Conservation (phyloP, 2,888 invertebrate species). For the Pollenia griseotomentosa region DNA sequence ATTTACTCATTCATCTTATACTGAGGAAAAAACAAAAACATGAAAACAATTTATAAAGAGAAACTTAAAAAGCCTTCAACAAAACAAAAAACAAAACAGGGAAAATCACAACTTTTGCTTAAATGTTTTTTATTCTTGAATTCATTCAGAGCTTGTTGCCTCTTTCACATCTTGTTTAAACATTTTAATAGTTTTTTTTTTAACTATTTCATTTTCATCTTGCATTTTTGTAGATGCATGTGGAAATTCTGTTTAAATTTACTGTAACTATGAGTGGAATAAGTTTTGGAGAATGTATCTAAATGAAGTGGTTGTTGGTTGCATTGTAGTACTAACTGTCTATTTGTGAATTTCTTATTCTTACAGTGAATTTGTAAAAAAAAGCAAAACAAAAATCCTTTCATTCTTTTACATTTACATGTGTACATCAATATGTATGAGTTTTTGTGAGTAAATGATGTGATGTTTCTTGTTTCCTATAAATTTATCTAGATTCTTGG, state of each 20-base stretch:
- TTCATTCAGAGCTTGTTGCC: slow-evolving; percentile 25
- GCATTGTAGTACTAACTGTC: background rate
- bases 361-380: slow-evolving; percentile 6
- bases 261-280: background rate
- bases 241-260: slow-evolving; percentile 32
- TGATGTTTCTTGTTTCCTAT: background rate
- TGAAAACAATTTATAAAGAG: background rate
- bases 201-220: background rate
- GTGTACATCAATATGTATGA: background rate
- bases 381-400: background rate
- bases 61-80: slow-evolving; percentile 39
- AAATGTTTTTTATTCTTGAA: slow-evolving; percentile 17
- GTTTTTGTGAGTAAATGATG: slow-evolving; percentile 13
- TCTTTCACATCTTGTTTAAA: slow-evolving; percentile 1
- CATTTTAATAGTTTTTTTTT: slow-evolving; percentile 1
- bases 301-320: background rate
- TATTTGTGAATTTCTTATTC: slow-evolving; percentile 34
- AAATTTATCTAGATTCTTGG: slow-evolving; percentile 10
- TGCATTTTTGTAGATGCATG: background rate
- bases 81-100: slow-evolving; percentile 18
- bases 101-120: slow-evolving; percentile 43
- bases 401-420: background rate
- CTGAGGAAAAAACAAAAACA: background rate
- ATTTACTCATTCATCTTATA: slow-evolving; percentile 10
- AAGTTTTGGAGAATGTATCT: background rate